phyloP scores from a whole-genome alignment of 2,888 invertebrate genomes.

The Hyalella azteca region DNA sequence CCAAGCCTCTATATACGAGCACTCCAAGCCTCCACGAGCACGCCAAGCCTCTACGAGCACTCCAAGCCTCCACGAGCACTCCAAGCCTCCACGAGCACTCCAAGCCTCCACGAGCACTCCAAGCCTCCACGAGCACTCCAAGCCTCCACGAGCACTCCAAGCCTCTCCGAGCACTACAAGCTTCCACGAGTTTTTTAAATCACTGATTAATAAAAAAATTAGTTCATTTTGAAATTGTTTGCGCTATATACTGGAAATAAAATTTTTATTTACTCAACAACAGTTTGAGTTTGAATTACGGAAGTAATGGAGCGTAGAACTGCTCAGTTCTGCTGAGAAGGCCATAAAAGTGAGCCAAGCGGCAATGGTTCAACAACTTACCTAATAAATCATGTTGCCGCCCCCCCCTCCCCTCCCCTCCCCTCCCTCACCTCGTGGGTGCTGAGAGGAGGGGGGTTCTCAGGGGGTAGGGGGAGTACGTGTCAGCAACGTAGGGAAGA shows the following conservation, averaged over 20 bases:
- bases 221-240: too few species aligned
- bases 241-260: too few species aligned
- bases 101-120: background rate
- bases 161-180: background rate
- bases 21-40: background rate
- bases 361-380: conserved; percentile 22
- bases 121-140: background rate
- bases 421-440: background rate
- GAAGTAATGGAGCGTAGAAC: too few species aligned
- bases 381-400: background rate
- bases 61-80: background rate
- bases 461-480: too few species aligned
- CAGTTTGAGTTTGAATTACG: too few species aligned
- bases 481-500: too few species aligned
- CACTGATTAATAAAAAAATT: too few species aligned
- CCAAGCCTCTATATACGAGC: background rate
- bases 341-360: conserved; percentile 6
- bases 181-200: background rate
- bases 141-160: background rate
- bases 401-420: background rate
- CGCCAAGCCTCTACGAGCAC: background rate
- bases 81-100: background rate
- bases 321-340: conserved; percentile 3
- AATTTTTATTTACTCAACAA: too few species aligned
- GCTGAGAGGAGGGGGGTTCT: background rate